These are phyloP conservation scores for Ascaphus truei DNA, from an alignment of 2,113 vertebrate genomes.

Conservation along the genomic window DNA sequence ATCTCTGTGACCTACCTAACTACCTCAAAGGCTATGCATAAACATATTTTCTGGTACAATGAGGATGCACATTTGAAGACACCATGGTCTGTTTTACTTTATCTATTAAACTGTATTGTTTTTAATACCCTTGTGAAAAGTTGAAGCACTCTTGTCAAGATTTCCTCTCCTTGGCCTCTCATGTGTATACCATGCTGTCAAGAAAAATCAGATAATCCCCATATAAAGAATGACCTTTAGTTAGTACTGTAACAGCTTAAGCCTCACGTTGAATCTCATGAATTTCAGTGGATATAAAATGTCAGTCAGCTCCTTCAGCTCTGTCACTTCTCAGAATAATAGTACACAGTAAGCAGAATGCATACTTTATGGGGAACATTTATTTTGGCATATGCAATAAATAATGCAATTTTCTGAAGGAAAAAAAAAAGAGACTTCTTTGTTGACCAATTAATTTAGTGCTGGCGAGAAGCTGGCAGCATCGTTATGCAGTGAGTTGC, in stretches of 20 bases:
- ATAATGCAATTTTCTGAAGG: neutral
- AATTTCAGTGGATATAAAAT: slow-evolving; percentile 26
- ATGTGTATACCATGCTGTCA: slow-evolving; percentile 56
- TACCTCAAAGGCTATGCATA: too few species aligned
- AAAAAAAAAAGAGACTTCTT: too few species aligned
- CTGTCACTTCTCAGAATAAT: slow-evolving; percentile 24
- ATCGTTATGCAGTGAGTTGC: too few species aligned
- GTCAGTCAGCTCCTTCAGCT: neutral
- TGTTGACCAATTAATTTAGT: too few species aligned
- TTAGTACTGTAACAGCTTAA: slow-evolving; percentile 15
- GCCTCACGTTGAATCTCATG: slow-evolving; percentile 10
- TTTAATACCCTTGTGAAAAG: neutral
- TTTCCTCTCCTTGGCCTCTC: slow-evolving; percentile 40
- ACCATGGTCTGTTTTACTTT: neutral
- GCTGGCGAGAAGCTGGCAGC: too few species aligned
- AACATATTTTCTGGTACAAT: too few species aligned
- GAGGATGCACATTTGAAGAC: too few species aligned
- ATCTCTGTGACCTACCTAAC: too few species aligned
- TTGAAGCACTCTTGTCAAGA: slow-evolving; percentile 42
- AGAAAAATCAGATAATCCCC: slow-evolving; percentile 53
- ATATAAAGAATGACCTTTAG: slow-evolving; percentile 52
- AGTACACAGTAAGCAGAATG: neutral
- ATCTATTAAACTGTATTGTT: neutral
- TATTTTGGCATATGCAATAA: slow-evolving; percentile 12
- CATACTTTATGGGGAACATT: neutral